Evolutionary conservation across 2,888 invertebrate species (phyloP), one percentile per base, ranked within the genome.

Genomic region (Lithophane ornitopus): DNA sequence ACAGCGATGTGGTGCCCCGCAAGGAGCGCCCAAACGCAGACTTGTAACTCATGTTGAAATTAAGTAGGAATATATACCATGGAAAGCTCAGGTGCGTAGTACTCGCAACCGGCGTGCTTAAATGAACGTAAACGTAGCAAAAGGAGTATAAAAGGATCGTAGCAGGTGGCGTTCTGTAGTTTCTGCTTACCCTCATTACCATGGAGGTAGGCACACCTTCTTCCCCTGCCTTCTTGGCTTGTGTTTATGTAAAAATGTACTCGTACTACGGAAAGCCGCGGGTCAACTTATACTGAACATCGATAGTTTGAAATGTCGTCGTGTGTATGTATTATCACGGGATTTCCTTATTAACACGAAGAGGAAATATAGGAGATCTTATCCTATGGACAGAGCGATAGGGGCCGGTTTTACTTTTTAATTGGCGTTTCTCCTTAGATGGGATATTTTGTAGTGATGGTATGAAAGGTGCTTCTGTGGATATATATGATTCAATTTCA

Each of bases 331-430:
- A n/a, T n/a, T n/a, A n/a, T n/a, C n/a, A 6, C 70, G 63, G 76
- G 73, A 85, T 85, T 83, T 83, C 85, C 85, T 83, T 83, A 81
- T 65, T 34, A 44, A 76, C 76, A 28, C 14, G 49, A 54, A 56
- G 70, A 81, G 76, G 85, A 83, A 85, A 85, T 76, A 70, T 82
- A 22, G 26, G 59, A 44, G 39, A 75, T 78, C 28, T 58, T 77
- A 73, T 72, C 65, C 28, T 65, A 61, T 34, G 12, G 41, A 61
- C 28, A 12, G 41, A 34, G 28, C 11, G 59, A 52, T 62, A 19
- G 41, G 0, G 16, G 6, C 39, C 39, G 14, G 67, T 72, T 84
- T 84, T 66, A 70, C 66, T 75, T 84, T 69, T 68, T 72, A 58
- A 74, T 69, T 68, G 54, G 16, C 6, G 19, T 12, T 80, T 80